Evolutionary conservation across 2,797 vertebrate species (phyloP), one percentile per base, ranked within the genome.

Genomic region (Oreonectes daqikongensis): DNA sequence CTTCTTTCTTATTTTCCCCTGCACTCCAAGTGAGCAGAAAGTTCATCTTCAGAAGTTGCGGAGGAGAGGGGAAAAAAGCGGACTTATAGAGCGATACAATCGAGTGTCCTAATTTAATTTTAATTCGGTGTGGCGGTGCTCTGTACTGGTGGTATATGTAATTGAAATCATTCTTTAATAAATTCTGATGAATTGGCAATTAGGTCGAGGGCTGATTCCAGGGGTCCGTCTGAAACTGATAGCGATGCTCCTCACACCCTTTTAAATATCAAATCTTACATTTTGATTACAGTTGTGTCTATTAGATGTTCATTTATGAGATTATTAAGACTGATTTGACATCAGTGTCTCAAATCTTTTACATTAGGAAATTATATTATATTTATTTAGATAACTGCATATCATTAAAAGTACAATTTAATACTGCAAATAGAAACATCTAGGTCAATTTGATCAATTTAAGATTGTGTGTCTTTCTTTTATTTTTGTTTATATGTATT

Each of bases 141-240:
- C 92, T 92, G 94, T 93, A 90, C 91, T 92, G 93, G 92, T 92
- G 92, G 90, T 89, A 90, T 89, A 90, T 91, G 92, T 98, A 97
- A 98, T 96, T 97, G 96, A 98, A 97, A 98, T 95, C 92, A 93
- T 94, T 93, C 95, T 95, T 96, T 97, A 97, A 97, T 95, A 95
- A 96, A 97, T 98, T 96, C 94, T 95, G 94, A 97, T 96, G 95
- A 97, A 96, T 95, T 95, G 95, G 93, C 94, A 96, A 98, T 97
- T 96, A 97, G 91, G 90, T 88, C 93, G 93, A 93, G 93, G 95
- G 95, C 94, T 91, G 89, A 95, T 95, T 95, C 95, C 92, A 90
- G 92, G 92, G 93, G 93, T 92, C 93, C 94, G 95, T 94, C 95
- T 95, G 93, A 95, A 94, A 94, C 91, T 92, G 94, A 96, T 93